Evolutionary conservation across 2,888 invertebrate genomes (phyloP), one percentile per base, ranked within the genome.

Genomic region (Merodon equestris): DNA sequence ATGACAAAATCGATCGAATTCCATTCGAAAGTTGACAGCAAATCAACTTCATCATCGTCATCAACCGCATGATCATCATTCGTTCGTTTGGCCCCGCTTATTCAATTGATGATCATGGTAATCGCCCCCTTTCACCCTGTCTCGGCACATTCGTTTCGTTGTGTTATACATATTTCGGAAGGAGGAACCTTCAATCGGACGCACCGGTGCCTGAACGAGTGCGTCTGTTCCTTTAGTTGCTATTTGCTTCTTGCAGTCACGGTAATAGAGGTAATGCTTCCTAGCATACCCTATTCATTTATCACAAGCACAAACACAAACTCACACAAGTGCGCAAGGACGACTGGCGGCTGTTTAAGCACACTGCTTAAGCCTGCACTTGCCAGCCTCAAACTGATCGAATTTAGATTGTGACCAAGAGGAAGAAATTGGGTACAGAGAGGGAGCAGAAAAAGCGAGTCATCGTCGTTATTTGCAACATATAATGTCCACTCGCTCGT

Each of bases 11-110:
- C 79, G 79, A 79, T 79, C 79, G 79, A 68, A 79, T 74, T 79
- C 79, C 68, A 79, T 79, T 74, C 64, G 64, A 74, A 79, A 74
- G 79, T 70, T 79, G 79, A 79, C 79, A 79, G 79, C 79, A 74
- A 77, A 79, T 79, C 79, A 79, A 79, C 79, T 70, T 79, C 79
- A 79, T 79, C 79, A 71, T 51, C 51, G 48, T 70, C 61, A 63
- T 71, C 70, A 67, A 61, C 54, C 73, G 60, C 57, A 36, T 53
- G 17, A 53, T 19, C 57, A 47, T 53, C 51, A 42, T 53, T 48
- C 66, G 18, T 48, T 63, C 79, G n/a, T n/a, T n/a, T n/a, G n/a
- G n/a, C n/a, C n/a, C n/a, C n/a, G n/a, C n/a, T n/a, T n/a, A n/a
- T n/a, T n/a, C n/a, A n/a, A n/a, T n/a, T n/a, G n/a, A n/a, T n/a